phyloP scores from a whole-genome alignment of 35 echinoderm and acorn worm genomes.

The Holothuria glaberrima region DNA sequence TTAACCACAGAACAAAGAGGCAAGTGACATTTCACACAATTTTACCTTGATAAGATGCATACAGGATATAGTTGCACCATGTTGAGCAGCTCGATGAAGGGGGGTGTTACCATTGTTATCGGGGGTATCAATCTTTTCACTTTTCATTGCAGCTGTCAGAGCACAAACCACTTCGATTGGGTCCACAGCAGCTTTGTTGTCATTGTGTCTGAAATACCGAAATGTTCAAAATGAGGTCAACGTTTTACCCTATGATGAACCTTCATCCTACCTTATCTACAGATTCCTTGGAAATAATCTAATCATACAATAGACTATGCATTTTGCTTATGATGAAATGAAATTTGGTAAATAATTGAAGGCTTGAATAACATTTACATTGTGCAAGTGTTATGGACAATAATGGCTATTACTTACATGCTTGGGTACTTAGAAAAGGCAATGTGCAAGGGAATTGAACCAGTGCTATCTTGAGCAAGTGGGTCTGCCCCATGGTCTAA shows the following conservation, averaged over 20 bases:
- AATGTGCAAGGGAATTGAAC: slow-evolving; percentile 56
- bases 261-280: neutral
- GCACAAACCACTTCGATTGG: slow-evolving; percentile 61
- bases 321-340: neutral
- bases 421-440: slow-evolving; percentile 62
- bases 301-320: neutral
- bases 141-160: slow-evolving; percentile 47
- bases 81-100: slow-evolving; percentile 64
- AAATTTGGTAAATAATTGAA: neutral
- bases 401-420: neutral
- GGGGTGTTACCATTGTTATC: slow-evolving; percentile 62
- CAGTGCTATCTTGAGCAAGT: slow-evolving; percentile 32
- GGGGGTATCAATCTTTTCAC: slow-evolving; percentile 30
- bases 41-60: slow-evolving; percentile 61
- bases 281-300: neutral
- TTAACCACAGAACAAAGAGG: neutral
- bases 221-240: neutral
- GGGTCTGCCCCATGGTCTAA: slow-evolving; percentile 52
- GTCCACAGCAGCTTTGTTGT: slow-evolving; percentile 33
- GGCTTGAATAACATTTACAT: neutral
- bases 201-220: slow-evolving; percentile 4
- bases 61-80: slow-evolving; percentile 64
- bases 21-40: neutral
- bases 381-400: neutral
- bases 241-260: neutral